Evolutionary conservation across 2,888 invertebrate species (phyloP).

Genomic region (Carcina quercana): DNA sequence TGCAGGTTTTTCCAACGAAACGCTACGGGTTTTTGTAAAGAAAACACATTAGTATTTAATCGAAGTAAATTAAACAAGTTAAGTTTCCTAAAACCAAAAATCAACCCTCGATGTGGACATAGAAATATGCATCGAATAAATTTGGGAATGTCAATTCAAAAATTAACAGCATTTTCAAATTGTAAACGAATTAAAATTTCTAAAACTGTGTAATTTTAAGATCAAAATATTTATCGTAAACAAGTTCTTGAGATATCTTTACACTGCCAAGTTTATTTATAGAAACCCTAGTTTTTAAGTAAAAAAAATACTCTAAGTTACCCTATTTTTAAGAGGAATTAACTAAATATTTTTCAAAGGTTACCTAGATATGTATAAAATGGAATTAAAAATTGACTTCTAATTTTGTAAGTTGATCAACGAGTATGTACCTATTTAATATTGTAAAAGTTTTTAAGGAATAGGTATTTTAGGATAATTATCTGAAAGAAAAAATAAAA

Average conservation of each 20-base stretch:
- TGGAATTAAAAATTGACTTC: conserved; percentile 11
- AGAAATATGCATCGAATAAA: too few relatives aligned
- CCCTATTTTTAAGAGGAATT: conserved; percentile 26
- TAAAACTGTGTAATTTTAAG: too few relatives aligned
- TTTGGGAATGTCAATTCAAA: too few relatives aligned
- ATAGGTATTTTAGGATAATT: conserved; percentile 28
- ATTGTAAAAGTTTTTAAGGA: conserved; percentile 23
- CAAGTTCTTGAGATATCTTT: too few relatives aligned
- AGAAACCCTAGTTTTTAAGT: conserved; percentile 17
- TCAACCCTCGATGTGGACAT: too few relatives aligned
- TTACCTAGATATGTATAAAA: too few relatives aligned
- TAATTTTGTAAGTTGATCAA: conserved; percentile 26
- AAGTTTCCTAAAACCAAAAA: too few relatives aligned
- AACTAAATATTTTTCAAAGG: conserved; percentile 40
- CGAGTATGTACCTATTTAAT: conserved; percentile 24
- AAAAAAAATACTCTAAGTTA: conserved; percentile 44
- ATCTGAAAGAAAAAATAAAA: conserved; percentile 32
- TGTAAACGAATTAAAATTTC: too few relatives aligned
- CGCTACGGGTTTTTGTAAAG: conserved; percentile 9
- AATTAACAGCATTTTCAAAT: too few relatives aligned
- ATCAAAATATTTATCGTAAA: conserved; percentile 14
- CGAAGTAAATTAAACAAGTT: conserved; percentile 25
- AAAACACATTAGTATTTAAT: conserved; percentile 1
- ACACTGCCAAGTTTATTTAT: conserved; percentile 42
- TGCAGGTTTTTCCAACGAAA: conserved; percentile 24